phyloP scores from a whole-genome alignment of 2,797 vertebrate genomes.

The Syndactyla subalaris region DNA sequence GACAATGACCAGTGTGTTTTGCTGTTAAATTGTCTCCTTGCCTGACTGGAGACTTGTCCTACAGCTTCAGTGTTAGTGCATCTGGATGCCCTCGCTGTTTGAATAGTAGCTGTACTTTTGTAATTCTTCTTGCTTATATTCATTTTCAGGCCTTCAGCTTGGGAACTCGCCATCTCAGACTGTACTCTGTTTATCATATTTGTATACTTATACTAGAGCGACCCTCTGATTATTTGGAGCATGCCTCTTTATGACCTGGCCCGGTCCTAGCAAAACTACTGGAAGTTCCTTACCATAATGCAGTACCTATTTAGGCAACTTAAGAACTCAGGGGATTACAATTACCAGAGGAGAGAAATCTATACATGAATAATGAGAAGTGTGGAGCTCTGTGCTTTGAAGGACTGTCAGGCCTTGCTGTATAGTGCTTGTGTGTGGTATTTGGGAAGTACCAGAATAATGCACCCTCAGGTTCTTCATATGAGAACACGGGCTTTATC shows the following conservation, averaged over 20 bases:
- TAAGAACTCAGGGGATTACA: neutral
- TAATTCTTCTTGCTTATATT: neutral
- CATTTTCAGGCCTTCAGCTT: neutral
- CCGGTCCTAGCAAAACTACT: neutral
- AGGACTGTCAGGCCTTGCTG: neutral
- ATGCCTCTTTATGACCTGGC: neutral
- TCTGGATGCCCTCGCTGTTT: neutral
- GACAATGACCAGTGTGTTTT: neutral
- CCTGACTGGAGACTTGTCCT: neutral
- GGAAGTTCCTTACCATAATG: neutral
- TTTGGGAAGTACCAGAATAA: neutral
- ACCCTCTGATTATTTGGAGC: neutral
- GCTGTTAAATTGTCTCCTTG: neutral
- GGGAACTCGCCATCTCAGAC: neutral
- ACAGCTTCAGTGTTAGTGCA: neutral
- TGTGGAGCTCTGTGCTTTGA: neutral
- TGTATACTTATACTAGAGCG: neutral
- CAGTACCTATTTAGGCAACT: neutral
- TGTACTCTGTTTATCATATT: neutral
- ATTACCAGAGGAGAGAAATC: neutral
- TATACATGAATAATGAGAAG: neutral
- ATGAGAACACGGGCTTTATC: neutral
- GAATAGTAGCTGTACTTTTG: neutral
- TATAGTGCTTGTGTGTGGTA: neutral
- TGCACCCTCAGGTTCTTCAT: neutral